Conservation (phyloP, 2,113 vertebrate species). For the Prionailurus bengalensis region DNA sequence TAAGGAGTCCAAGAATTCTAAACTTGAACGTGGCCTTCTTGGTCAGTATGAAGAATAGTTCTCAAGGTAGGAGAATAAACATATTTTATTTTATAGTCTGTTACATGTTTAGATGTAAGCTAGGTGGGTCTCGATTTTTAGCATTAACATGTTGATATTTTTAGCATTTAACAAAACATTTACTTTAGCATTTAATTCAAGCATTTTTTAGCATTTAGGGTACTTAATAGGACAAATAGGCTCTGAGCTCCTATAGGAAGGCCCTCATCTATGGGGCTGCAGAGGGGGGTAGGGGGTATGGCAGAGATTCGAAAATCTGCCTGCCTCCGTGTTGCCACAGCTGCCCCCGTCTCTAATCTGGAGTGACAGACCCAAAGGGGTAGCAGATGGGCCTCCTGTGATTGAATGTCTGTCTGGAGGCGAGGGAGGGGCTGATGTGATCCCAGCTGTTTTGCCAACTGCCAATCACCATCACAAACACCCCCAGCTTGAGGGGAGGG, state of each 20-base stretch:
- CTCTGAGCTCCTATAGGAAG: not conserved
- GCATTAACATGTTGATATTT: too few relatives aligned
- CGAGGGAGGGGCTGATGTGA: not conserved
- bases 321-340: not conserved
- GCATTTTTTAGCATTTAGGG: not conserved
- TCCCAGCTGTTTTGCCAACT: constrained; percentile 35
- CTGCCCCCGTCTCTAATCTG: constrained; percentile 21
- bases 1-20: not conserved
- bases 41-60: not conserved
- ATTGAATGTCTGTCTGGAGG: not conserved
- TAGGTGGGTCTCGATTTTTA: not conserved
- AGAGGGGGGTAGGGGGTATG: not conserved
- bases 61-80: not conserved
- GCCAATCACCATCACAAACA: constrained; percentile 16
- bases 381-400: not conserved
- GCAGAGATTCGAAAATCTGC: not conserved
- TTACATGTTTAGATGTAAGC: not conserved
- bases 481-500: not conserved
- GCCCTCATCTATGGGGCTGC: not conserved
- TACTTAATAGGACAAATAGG: not conserved
- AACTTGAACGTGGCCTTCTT: not conserved
- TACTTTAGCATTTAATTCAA: too few relatives aligned
- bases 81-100: not conserved
- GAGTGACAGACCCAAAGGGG: constrained; percentile 19
- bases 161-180: too few relatives aligned